These are phyloP conservation scores for Stenodema calcarata DNA, from an alignment of 2,888 invertebrate species.

Conservation along the genomic window DNA sequence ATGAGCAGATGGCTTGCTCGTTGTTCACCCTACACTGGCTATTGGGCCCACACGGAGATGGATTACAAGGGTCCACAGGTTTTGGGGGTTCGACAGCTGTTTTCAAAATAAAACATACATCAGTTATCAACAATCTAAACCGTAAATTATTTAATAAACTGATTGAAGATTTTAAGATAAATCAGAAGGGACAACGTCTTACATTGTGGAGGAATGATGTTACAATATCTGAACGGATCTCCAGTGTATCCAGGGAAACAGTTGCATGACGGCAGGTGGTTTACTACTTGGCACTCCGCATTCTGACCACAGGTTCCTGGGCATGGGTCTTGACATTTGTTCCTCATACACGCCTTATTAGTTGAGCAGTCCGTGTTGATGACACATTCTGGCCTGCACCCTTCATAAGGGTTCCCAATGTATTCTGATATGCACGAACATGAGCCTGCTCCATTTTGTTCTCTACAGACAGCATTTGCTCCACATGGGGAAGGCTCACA, in stretches of 20 bases:
- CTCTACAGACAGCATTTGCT: constrained; percentile 78
- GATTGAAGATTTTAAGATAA: not conserved
- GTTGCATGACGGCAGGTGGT: constrained; percentile 81
- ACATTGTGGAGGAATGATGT: constrained; percentile 60
- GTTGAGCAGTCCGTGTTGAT: constrained; percentile 73
- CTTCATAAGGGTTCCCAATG: constrained; percentile 81
- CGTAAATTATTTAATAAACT: no score
- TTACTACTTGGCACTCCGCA: constrained; percentile 80
- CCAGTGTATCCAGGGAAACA: constrained; percentile 79
- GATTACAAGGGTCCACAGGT: constrained; percentile 69
- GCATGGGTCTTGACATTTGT: constrained; percentile 76
- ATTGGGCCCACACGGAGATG: constrained; percentile 83
- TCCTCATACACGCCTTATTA: constrained; percentile 73
- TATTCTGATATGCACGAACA: constrained; percentile 82
- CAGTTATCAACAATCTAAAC: not conserved
- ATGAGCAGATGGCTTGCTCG: constrained; percentile 75
- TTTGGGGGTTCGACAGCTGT: constrained; percentile 54
- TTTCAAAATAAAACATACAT: not conserved
- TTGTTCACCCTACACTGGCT: constrained; percentile 78
- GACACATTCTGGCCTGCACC: constrained; percentile 80
- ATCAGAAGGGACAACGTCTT: constrained; percentile 37
- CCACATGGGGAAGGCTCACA: constrained; percentile 90
- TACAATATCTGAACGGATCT: constrained; percentile 67
- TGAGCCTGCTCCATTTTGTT: constrained; percentile 78
- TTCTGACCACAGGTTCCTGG: constrained; percentile 78